Evolutionary conservation across 2,113 vertebrate genomes (phyloP), one percentile per base, ranked within the genome.

Genomic region (Oreocharis arfaki): DNA sequence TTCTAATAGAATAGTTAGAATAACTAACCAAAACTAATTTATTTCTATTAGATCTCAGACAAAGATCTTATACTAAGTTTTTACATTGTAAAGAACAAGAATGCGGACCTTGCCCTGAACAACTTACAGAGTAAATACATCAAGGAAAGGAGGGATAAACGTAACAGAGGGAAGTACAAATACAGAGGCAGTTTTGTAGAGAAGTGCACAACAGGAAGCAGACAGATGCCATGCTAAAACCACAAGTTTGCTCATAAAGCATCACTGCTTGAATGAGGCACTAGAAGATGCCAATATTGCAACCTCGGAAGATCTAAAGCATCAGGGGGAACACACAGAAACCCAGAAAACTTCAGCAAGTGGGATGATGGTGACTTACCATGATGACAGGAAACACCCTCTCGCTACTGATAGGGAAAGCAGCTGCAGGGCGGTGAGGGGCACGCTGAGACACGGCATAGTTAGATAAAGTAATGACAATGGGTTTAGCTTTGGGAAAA

Each of bases 401-500:
- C 42, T 81, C 52, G 5, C 39, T 35, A 4, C 55, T 22, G 65
- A 85, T 20, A 84, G 47, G 41, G 78, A 92, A 84, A 91, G 12
- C 50, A 55, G 64, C 1, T 13, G 46, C 13, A 10, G 37, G 2
- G 6, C 5, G 2, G 1, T 3, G 35, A 22, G 16, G 5, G 10
- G 37, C 61, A 83, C 17, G 41, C 21, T 37, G 37, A 73, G 27
- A 73, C 55, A 32, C 46, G 52, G 59, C 22, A n/a, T 7, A 27
- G 0, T 35, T 49, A 80, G 50, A 28, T 56, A 56, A 60, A 88
- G 27, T 9, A 50, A 71, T 3, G 0, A 33, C 24, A 18, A 22
- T 1, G 3, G 1, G 37, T 46, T 60, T 30, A 64, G 42, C 50
- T 86, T 33, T 21, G 35, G 60, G 35, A 16, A 78, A 79, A 85